A percentile compares a stretch with the other conserved stretches of the same genome.
These are phyloP conservation scores for Emmelina monodactyla DNA, from an alignment of 2,888 invertebrate species.

Conservation along the genomic window DNA sequence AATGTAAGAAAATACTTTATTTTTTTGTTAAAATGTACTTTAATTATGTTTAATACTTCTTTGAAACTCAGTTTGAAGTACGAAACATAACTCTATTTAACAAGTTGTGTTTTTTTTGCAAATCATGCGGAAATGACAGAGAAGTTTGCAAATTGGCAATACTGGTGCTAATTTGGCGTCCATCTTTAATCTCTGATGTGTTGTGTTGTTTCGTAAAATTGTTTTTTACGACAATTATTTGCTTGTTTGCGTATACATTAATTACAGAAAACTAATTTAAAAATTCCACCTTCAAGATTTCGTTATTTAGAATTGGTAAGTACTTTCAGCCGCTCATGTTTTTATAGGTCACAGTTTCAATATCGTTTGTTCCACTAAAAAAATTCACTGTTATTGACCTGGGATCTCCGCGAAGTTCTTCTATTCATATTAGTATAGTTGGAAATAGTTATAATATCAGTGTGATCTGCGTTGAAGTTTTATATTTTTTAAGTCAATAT, in stretches of 20 bases:
- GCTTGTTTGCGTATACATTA: background rate
- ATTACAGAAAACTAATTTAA: slow-evolving; percentile 3
- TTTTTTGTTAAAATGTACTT: no score
- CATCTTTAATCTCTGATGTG: slow-evolving; percentile 63
- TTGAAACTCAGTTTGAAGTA: no score
- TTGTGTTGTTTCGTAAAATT: slow-evolving; percentile 51
- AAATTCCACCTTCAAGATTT: slow-evolving; percentile 19
- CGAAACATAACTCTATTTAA: no score
- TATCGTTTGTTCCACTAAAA: slow-evolving; percentile 49
- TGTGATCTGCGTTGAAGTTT: no score
- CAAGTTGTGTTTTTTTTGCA: background rate
- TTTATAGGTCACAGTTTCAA: slow-evolving; percentile 47
- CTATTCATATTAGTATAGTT: no score
- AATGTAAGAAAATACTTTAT: no score
- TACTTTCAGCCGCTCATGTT: background rate
- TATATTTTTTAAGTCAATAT: no score
- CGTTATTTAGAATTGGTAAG: slow-evolving; percentile 24
- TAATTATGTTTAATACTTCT: no score
- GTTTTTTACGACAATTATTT: background rate
- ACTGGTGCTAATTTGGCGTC: slow-evolving; percentile 51
- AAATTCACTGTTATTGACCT: slow-evolving; percentile 61
- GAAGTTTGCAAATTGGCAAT: slow-evolving; percentile 36
- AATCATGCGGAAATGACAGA: no score
- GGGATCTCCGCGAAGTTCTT: slow-evolving; percentile 56
- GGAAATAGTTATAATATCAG: no score